Base-by-base conservation (phyloP, 1,140 invertebrate species). In the Listronotus bonariensis region DNA sequence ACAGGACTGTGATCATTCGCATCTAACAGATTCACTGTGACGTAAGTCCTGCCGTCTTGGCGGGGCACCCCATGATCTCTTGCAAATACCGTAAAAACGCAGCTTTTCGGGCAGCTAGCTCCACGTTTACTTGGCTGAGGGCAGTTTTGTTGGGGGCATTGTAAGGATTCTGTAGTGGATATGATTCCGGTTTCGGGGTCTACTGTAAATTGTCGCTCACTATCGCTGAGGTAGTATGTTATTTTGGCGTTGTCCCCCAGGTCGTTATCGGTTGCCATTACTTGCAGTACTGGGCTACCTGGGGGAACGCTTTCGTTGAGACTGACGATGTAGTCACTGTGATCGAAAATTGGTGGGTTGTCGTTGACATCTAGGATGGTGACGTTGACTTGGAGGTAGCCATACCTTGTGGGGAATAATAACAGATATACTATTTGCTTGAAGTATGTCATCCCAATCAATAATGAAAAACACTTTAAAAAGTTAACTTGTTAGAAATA, bases 1-100 rank as follows among this genome's bases (percentile, higher is more conserved):
- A 91, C 85, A 4, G 96, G 96, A 80, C 95, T 92, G 76, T 98
- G 95, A 82, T 97, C 94, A 80, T 97, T 97, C 1, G 93, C 90
- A 78, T 97, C 95, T 34, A 96, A 82, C 12, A 98, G 81, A 80
- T 94, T 96, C 0, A 98, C 92, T 4, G 93, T 96, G 0, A 98
- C 92, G 80, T 97, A 98, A 17, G 96, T 95, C 41, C 95, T 83
- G 5, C 95, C 95, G 75, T 95, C 91, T 78, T 96, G 92, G 34
- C 92, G 80, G 0, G 94, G 94, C 7, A 88, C 88, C 0, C 95
- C 95, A 70, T 96, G 91, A 81, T 98, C 96, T 49, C 91, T 83
- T 10, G 95, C 95, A 75, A 93, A 95, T 0, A 98, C 92, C 0
- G 94, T 96, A 70, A 98, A 92, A 9, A 97, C 92, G 79, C 95